A percentile compares a stretch with the other conserved stretches of the same genome.
Conservation (phyloP, 1,140 invertebrate genomes). For the Drosophila asahinai region DNA sequence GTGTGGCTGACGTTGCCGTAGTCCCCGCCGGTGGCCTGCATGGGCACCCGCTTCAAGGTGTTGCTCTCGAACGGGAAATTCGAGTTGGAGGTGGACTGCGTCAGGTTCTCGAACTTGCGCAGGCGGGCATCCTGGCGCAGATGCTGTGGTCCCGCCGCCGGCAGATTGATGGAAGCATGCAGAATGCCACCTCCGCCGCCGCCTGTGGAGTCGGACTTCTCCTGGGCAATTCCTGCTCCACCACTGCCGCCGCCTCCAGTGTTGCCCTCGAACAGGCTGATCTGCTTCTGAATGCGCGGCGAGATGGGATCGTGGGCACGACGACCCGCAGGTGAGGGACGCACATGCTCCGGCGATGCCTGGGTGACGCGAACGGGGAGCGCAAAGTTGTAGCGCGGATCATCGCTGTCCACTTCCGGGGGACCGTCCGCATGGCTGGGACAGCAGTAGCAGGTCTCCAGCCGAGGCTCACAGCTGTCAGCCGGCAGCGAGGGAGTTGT, state of each 20-base stretch:
- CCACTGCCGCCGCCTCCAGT: background rate
- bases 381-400: conserved; percentile 61
- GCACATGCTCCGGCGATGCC: conserved; percentile 61
- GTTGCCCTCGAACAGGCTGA: conserved; percentile 75
- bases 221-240: background rate
- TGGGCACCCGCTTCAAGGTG: conserved; percentile 67
- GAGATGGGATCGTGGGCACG: conserved; percentile 74
- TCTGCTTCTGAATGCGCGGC: conserved; percentile 79
- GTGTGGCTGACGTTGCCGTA: conserved; percentile 67
- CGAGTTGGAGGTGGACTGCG: conserved; percentile 80
- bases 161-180: conserved; percentile 76
- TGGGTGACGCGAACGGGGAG: conserved; percentile 60
- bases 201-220: conserved; percentile 12
- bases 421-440: conserved; percentile 66
- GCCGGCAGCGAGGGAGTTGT: conserved; percentile 72
- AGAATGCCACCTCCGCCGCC: conserved; percentile 42
- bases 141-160: conserved; percentile 58
- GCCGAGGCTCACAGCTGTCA: conserved; percentile 56
- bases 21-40: conserved; percentile 61
- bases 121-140: conserved; percentile 71
- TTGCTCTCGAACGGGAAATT: conserved; percentile 83
- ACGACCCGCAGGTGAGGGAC: conserved; percentile 23
- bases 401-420: conserved; percentile 65
- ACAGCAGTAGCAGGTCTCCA: conserved; percentile 74
- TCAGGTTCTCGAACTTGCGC: conserved; percentile 77